Conservation (phyloP, 2,113 vertebrate species). For the Engystomops pustulosus region DNA sequence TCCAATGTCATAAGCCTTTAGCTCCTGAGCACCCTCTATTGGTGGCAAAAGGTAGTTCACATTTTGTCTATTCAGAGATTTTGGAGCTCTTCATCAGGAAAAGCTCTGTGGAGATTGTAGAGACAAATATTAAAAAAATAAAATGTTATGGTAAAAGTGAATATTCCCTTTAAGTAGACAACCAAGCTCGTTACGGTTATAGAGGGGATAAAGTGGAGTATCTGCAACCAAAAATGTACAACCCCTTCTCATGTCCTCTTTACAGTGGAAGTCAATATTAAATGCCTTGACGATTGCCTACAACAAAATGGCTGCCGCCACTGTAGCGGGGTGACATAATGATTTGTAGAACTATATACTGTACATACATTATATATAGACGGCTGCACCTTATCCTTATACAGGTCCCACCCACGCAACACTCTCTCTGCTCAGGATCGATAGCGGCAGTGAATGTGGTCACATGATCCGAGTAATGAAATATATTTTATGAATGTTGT, state of each 20-base stretch:
- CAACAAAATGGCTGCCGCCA: not conserved
- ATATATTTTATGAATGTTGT: constrained; percentile 7
- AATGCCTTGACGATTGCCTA: not conserved
- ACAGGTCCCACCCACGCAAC: not conserved
- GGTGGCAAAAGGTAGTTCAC: not conserved
- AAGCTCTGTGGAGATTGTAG: no score
- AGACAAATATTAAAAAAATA: no score
- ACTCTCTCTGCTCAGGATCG: not conserved
- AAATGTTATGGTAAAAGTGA: no score
- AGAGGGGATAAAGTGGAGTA: no score
- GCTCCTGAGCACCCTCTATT: not conserved
- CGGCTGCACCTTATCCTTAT: not conserved
- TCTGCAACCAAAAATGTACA: not conserved
- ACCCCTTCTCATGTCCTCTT: not conserved
- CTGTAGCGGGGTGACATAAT: no score
- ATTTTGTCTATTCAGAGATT: no score
- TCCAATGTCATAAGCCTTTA: no score
- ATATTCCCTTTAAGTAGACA: no score
- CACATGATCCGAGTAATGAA: no score
- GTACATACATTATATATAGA: constrained; percentile 4
- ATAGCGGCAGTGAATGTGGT: not conserved
- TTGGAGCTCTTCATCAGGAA: no score
- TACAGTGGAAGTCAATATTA: no score
- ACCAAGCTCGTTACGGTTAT: no score
- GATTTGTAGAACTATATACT: not conserved